Percentiles rank a stretch among this genome's conserved stretches.
Evolutionary conservation across 2,888 invertebrate genomes (phyloP).

Genomic region (Sericinus montela): DNA sequence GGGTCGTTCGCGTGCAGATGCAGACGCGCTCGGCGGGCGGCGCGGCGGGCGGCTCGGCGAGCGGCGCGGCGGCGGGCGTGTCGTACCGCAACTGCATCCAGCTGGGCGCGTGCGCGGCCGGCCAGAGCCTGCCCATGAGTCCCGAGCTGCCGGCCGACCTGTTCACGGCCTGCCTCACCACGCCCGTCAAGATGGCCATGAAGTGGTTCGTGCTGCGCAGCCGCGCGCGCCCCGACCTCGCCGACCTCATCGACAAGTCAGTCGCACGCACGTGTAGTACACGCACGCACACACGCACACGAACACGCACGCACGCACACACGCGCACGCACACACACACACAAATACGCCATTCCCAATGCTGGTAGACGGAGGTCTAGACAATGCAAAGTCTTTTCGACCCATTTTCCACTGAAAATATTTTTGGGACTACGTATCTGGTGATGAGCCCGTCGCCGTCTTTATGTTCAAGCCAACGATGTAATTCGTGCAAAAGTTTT

Average conservation of each 20-base stretch:
- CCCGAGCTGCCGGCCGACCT: slow-evolving; percentile 98
- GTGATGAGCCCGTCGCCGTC: too few relatives aligned
- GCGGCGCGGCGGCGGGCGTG: slow-evolving; percentile 59
- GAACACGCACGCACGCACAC: too few relatives aligned
- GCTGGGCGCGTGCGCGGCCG: slow-evolving; percentile 96
- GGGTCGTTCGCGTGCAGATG: slow-evolving; percentile 22
- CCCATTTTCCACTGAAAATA: too few relatives aligned
- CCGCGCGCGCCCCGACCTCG: slow-evolving; percentile 85
- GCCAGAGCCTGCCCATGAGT: slow-evolving; percentile 97
- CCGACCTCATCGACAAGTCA: slow-evolving; percentile 95
- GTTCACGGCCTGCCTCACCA: slow-evolving; percentile 98
- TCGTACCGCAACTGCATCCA: slow-evolving; percentile 96
- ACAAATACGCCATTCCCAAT: too few relatives aligned
- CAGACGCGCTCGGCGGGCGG: slow-evolving; percentile 22
- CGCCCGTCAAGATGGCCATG: slow-evolving; percentile 97
- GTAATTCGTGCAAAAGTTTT: too few relatives aligned
- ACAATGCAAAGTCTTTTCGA: too few relatives aligned
- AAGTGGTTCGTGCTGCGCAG: slow-evolving; percentile 96
- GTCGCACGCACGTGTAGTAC: too few relatives aligned
- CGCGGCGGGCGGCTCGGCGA: slow-evolving; percentile 24
- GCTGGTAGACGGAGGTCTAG: too few relatives aligned
- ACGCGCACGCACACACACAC: too few relatives aligned
- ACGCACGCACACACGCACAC: too few relatives aligned
- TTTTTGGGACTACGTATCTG: too few relatives aligned
- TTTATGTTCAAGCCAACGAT: too few relatives aligned